Evolutionary conservation across 2,113 vertebrate species (phyloP).

Genomic region (Notarius quadriscutis): DNA sequence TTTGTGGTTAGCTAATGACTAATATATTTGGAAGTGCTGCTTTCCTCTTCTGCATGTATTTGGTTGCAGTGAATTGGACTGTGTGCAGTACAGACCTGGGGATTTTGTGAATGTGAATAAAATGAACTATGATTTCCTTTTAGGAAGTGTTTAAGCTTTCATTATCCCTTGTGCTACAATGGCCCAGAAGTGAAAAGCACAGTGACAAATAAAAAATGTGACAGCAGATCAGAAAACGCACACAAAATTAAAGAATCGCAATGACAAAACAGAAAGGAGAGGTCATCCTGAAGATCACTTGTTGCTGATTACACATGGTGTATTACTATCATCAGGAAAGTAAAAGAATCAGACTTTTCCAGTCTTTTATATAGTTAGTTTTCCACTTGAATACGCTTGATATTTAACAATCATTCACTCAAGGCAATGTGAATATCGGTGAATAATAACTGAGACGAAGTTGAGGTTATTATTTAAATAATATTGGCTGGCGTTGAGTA

Average conservation of each 20-base stretch:
- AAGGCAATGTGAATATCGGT: too few species aligned
- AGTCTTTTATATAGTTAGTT: neutral
- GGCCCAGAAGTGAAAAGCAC: neutral
- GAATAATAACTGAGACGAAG: too few species aligned
- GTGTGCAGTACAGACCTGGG: neutral
- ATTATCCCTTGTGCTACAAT: neutral
- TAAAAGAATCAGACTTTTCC: neutral
- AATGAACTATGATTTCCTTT: neutral
- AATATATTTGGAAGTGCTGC: neutral
- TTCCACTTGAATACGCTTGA: neutral
- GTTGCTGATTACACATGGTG: neutral
- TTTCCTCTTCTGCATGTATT: conserved; percentile 19
- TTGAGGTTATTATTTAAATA: too few species aligned
- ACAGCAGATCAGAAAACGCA: neutral
- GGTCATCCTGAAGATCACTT: neutral
- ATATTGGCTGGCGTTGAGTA: too few species aligned
- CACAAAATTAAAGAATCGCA: neutral
- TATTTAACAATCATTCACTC: too few species aligned
- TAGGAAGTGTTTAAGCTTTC: neutral
- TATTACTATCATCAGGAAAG: neutral
- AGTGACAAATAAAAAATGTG: neutral
- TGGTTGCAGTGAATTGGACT: neutral
- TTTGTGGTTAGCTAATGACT: conserved; percentile 31
- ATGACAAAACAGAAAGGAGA: neutral
- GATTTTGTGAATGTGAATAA: neutral